phyloP scores from a whole-genome alignment of 2,797 vertebrate species.

The Perodicticus potto region DNA sequence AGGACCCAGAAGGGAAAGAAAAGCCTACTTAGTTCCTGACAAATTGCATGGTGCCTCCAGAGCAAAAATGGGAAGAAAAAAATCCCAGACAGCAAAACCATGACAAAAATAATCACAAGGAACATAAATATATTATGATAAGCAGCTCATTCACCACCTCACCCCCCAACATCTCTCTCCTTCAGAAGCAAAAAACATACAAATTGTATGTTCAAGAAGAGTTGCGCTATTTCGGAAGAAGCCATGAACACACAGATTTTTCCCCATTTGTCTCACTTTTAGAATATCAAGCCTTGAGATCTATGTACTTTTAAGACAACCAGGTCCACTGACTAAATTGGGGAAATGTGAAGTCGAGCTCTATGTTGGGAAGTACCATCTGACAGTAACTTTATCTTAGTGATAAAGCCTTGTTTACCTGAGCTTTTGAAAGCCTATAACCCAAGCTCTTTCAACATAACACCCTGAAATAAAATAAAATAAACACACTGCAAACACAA shows the following conservation, averaged over 20 bases:
- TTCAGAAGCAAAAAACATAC: constrained; percentile 13
- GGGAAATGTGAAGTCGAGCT: not conserved
- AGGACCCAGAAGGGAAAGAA: not conserved
- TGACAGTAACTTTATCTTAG: not conserved
- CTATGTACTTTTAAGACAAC: not conserved
- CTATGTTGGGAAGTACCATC: not conserved
- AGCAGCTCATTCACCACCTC: constrained; percentile 44
- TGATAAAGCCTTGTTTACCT: not conserved
- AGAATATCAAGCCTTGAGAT: not conserved
- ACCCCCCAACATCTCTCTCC: not conserved
- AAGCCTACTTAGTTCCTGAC: not conserved
- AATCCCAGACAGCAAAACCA: not conserved
- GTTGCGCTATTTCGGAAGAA: not conserved
- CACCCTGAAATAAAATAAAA: constrained; percentile 5
- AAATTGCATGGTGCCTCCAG: not conserved
- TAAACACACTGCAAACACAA: not conserved
- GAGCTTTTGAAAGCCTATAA: constrained; percentile 30
- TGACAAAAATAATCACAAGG: constrained; percentile 62
- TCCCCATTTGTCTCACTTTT: not conserved
- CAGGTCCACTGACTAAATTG: not conserved
- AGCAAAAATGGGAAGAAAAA: not conserved
- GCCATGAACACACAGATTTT: not conserved
- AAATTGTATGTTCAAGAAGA: not conserved
- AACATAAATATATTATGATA: constrained; percentile 62
- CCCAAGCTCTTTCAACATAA: not conserved